These are phyloP conservation scores for Phenacoccus solenopsis DNA, from an alignment of 1,140 invertebrate genomes.

Conservation along the genomic window DNA sequence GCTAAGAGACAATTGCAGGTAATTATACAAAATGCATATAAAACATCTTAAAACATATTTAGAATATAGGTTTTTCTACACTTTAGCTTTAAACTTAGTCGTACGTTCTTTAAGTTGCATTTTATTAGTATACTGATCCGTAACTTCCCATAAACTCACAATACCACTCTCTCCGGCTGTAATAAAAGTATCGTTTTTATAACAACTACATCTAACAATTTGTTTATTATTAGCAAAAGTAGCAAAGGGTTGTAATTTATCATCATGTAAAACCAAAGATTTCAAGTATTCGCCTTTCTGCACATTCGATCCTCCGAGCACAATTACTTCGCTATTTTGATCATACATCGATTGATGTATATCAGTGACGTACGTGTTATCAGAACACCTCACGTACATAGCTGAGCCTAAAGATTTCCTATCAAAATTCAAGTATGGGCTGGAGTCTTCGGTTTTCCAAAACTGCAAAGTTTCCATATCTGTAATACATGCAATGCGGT, in stretches of 20 bases:
- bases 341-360: constrained; percentile 13
- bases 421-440: constrained; percentile 40
- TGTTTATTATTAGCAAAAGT: constrained; percentile 26
- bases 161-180: constrained; percentile 9
- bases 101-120: background rate
- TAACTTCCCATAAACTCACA: background rate
- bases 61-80: background rate
- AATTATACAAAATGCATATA: background rate
- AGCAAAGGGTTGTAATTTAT: constrained; percentile 10
- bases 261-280: constrained; percentile 6
- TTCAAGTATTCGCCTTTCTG: constrained; percentile 23
- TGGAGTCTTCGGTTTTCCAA: constrained; percentile 50
- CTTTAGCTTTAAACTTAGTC: background rate
- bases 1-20: constrained; percentile 11
- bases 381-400: constrained; percentile 33
- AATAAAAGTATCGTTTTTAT: constrained; percentile 1
- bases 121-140: background rate
- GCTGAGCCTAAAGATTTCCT: constrained; percentile 40
- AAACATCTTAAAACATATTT: background rate
- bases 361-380: constrained; percentile 14
- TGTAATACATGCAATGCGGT: constrained; percentile 44
- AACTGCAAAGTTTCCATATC: constrained; percentile 57
- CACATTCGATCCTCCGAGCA: constrained; percentile 34
- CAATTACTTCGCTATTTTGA: constrained; percentile 35
- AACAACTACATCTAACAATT: constrained; percentile 26